A percentile compares a stretch with the other conserved stretches of the same genome.
Evolutionary conservation across 2,888 invertebrate species (phyloP).

Genomic region (Leucoma salicis): DNA sequence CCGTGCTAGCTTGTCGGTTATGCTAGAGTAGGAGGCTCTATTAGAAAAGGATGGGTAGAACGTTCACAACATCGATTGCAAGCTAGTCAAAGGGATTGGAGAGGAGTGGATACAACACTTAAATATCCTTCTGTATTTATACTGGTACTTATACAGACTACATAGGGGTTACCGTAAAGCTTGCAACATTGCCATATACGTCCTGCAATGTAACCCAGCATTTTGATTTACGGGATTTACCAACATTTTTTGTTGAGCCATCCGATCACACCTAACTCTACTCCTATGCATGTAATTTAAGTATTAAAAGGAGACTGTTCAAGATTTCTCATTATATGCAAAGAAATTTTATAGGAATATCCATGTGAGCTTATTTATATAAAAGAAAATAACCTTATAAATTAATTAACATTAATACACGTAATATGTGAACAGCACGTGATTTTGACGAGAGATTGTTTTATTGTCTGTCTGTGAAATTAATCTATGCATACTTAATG

Average conservation of each 20-base stretch:
- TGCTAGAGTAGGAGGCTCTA: slow-evolving; percentile 26
- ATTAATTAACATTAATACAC: too few species aligned
- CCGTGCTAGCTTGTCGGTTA: slow-evolving; percentile 13
- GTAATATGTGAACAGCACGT: too few species aligned
- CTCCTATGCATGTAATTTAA: too few species aligned
- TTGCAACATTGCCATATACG: slow-evolving; percentile 7
- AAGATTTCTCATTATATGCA: too few species aligned
- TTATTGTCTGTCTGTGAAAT: too few species aligned
- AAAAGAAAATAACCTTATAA: too few species aligned
- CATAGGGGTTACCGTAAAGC: slow-evolving; percentile 15
- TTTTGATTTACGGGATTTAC: slow-evolving; percentile 29
- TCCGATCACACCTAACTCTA: background rate
- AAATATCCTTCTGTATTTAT: slow-evolving; percentile 3
- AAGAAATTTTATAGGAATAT: too few species aligned
- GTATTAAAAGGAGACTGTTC: too few species aligned
- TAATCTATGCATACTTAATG: too few species aligned
- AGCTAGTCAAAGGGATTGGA: slow-evolving; percentile 24
- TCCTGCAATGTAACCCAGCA: slow-evolving; percentile 12
- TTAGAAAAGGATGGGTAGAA: slow-evolving; percentile 33
- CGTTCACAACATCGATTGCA: slow-evolving; percentile 31
- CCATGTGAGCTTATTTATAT: too few species aligned
- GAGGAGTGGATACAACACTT: slow-evolving; percentile 13
- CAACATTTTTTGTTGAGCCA: slow-evolving; percentile 13
- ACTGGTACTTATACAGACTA: slow-evolving; percentile 15
- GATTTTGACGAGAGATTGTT: too few species aligned